Base-by-base conservation (phyloP, 2,113 vertebrate species). In the Hassar affinis region DNA sequence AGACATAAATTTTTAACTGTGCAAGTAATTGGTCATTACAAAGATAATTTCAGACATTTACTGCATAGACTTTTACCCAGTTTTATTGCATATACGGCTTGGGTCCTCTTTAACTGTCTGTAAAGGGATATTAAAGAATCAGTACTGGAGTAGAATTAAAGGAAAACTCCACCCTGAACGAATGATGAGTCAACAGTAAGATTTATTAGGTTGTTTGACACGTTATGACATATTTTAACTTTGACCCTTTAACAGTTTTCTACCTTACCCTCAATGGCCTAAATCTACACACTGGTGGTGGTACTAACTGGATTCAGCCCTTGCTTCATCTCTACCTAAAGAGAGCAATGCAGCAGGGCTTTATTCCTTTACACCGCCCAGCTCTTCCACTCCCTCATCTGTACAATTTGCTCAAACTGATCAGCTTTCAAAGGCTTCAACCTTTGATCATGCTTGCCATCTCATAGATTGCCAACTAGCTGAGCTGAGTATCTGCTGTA, bases 121-220 rank as follows among this genome's bases (percentile, higher is more conserved):
- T 25, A 47, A 61, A 61, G 35, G 61, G 20, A 17, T 11, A 77
- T 59, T 25, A 78, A 56, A 25, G 30, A 59, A 59, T 61, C 1
- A 18, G 7, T 38, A 56, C 15, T 33, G 51, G 4, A 25, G 2
- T 49, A 49, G 11, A 74, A 49, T 51, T 74, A 51, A 27, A 74
- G 45, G 38, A 51, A 74, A 69, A 74, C 27, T 74, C 45, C 45
- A 74, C 69, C 68, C 42, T 25, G 42, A 71, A 71, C 45, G 22
- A 30, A 6, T 56, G 17, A 4, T 22, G 2, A 42, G 38, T 42
- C 38, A 42, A 6, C 6, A 42, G 6, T 42, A 42, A 42, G 45
- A 51, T 49, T 14, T 1, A 18, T 27, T 2, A 27, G 38, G 69
- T 27, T 49, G 6, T 27, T 0, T 49, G 14, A 49, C 6, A 8